Evolutionary conservation across 2,797 vertebrate genomes (phyloP), one percentile per base, ranked within the genome.

Genomic region (Coilia nasus): DNA sequence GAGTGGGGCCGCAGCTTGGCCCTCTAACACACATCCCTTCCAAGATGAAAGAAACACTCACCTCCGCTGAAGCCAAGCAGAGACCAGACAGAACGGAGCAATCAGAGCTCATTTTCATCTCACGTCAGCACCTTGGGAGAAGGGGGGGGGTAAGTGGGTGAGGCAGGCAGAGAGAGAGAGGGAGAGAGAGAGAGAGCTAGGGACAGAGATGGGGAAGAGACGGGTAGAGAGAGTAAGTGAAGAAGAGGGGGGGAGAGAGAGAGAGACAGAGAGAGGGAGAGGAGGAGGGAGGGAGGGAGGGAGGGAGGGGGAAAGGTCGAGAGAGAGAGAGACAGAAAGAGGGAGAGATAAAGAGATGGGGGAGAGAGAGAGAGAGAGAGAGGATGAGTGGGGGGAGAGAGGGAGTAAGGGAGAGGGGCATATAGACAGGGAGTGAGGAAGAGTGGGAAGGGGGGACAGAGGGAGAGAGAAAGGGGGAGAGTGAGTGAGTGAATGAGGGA

Each of bases 11-110:
- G 57, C 57, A 59, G 17, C 19, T 21, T 17, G 7, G 57, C 57
- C 57, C 57, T 59, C 10, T 10, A 67, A 12, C 3, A 21, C 11
- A 12, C 62, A 25, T 67, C 62, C 15, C 67, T 28, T 75, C 31
- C 14, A 28, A 75, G 67, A 75, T 75, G 67, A 35, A 75, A 75
- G 67, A 10, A 75, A 28, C 28, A 31, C 67, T 75, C 67, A 41
- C 67, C 31, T 35, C 28, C 15, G 12, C 3, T 75, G 67, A 75
- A 75, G 67, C 67, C 14, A 15, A 35, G 67, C 28, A 75, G 28
- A 35, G 67, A 75, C 35, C 67, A 75, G 2, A 75, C 67, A 17
- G 67, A 4, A 28, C 12, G 15, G 28, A 41, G 64, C 67, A 75
- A 35, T 75, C 67, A 31, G 28, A 71, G 28, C 17, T 71, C 64